A percentile compares a stretch with the other conserved stretches of the same genome.
These are phyloP conservation scores for Dromococcyx pavoninus DNA, from an alignment of 2,797 vertebrate genomes.

Conservation along the genomic window DNA sequence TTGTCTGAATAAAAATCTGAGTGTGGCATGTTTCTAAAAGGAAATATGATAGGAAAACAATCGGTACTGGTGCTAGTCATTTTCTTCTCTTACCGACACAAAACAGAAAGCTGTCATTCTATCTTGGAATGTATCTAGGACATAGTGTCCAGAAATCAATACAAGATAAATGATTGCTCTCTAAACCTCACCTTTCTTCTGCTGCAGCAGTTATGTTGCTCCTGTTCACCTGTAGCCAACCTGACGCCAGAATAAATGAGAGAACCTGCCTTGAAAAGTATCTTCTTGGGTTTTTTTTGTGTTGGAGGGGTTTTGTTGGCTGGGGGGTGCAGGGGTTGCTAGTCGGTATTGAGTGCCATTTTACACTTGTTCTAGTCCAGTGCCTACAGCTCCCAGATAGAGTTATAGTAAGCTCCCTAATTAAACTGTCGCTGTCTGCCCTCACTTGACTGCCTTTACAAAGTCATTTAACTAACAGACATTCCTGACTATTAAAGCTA, in stretches of 20 bases:
- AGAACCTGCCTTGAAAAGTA: constrained; percentile 71
- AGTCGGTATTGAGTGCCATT: constrained; percentile 50
- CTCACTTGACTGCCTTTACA: constrained; percentile 75
- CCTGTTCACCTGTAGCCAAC: constrained; percentile 80
- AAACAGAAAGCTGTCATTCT: constrained; percentile 75
- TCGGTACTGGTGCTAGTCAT: constrained; percentile 47
- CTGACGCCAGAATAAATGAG: constrained; percentile 81
- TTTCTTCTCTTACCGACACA: constrained; percentile 68
- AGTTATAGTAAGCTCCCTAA: constrained; percentile 79
- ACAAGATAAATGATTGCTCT: constrained; percentile 81
- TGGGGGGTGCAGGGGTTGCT: neutral
- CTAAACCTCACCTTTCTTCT: constrained; percentile 76
- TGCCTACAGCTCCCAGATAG: constrained; percentile 76
- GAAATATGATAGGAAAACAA: constrained; percentile 75
- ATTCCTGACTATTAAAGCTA: constrained; percentile 76
- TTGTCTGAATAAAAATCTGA: constrained; percentile 68
- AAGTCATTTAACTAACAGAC: constrained; percentile 79
- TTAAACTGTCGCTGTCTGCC: constrained; percentile 80
- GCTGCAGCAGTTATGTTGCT: constrained; percentile 55
- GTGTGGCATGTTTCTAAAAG: constrained; percentile 71
- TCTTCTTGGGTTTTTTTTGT: constrained; percentile 10
- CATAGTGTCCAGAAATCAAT: constrained; percentile 82
- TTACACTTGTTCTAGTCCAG: constrained; percentile 74
- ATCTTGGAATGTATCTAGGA: constrained; percentile 78
- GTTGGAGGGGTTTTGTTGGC: constrained; percentile 1